These are phyloP conservation scores for Valencia hispanica DNA, from an alignment of 2,797 vertebrate species.

Conservation along the genomic window DNA sequence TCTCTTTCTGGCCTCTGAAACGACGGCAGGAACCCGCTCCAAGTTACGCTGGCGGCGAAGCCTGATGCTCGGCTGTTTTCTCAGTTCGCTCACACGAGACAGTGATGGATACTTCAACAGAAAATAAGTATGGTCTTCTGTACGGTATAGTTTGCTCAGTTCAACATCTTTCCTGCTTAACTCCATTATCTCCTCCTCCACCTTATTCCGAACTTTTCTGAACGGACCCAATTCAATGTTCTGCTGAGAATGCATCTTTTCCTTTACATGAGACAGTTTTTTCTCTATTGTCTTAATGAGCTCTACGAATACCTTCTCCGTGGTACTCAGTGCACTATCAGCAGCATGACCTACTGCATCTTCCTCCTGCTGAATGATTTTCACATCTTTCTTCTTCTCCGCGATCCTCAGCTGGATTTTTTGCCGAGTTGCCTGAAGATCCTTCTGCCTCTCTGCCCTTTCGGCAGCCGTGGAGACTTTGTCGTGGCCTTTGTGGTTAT, in stretches of 20 bases:
- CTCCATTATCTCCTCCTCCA: constrained; percentile 30
- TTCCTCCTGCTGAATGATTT: neutral
- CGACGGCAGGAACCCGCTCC: constrained; percentile 4
- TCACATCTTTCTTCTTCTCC: constrained; percentile 19
- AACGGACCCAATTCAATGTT: constrained; percentile 1
- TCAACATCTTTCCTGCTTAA: constrained; percentile 26
- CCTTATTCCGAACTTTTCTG: neutral
- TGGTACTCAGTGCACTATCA: neutral
- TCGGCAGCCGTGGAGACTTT: constrained; percentile 32
- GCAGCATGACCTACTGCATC: constrained; percentile 1
- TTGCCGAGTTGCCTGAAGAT: neutral
- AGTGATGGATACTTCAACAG: constrained; percentile 6
- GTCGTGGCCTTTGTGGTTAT: constrained; percentile 29
- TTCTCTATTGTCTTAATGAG: constrained; percentile 1
- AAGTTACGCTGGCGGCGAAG: constrained; percentile 4
- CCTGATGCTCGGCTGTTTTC: neutral
- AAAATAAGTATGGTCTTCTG: constrained; percentile 28
- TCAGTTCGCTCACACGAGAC: neutral
- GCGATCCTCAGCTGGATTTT: constrained; percentile 25
- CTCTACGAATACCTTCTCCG: constrained; percentile 4
- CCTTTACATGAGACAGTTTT: constrained; percentile 8
- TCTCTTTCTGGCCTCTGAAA: constrained; percentile 20
- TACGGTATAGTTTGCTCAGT: constrained; percentile 24
- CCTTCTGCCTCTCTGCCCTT: constrained; percentile 14
- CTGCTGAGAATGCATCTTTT: constrained; percentile 18